Conservation (phyloP, 1,140 invertebrate genomes). For the Diorhabda sublineata region DNA sequence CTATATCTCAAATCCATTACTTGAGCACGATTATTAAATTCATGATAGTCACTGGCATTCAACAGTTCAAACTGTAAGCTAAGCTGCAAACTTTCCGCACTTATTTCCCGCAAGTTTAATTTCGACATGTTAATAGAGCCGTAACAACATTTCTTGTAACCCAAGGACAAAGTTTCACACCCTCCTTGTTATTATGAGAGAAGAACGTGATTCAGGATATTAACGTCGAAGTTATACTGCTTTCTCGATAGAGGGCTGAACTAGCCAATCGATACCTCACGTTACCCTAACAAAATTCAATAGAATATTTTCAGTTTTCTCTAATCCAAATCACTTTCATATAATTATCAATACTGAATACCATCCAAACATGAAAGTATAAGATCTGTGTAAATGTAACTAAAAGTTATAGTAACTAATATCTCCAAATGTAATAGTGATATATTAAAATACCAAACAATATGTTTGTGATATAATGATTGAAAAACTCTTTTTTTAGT, state of each 20-base stretch:
- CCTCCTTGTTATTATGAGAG: conserved; percentile 35
- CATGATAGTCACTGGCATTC: not conserved
- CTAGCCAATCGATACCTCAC: conserved; percentile 11
- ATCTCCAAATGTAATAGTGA: too few relatives aligned
- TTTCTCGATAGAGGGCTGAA: conserved; percentile 27
- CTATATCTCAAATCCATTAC: conserved; percentile 40
- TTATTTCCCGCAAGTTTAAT: conserved; percentile 11
- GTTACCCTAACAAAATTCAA: too few relatives aligned
- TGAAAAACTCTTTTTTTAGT: too few relatives aligned
- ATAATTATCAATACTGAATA: too few relatives aligned
- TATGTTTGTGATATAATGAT: too few relatives aligned
- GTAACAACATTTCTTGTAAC: conserved; percentile 14
- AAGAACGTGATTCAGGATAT: conserved; percentile 30
- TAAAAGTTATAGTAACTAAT: too few relatives aligned
- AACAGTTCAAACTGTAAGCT: conserved; percentile 13
- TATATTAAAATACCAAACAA: too few relatives aligned
- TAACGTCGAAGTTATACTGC: conserved; percentile 33
- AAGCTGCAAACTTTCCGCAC: conserved; percentile 17
- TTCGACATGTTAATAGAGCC: conserved; percentile 4
- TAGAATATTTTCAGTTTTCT: too few relatives aligned
- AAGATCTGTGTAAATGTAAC: too few relatives aligned
- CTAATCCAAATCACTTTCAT: too few relatives aligned
- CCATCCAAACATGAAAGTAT: too few relatives aligned
- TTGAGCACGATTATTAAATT: conserved; percentile 20
- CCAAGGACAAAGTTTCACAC: conserved; percentile 28